Evolutionary conservation across 1,140 invertebrate species (phyloP).

Genomic region (Drosophila pandora): DNA sequence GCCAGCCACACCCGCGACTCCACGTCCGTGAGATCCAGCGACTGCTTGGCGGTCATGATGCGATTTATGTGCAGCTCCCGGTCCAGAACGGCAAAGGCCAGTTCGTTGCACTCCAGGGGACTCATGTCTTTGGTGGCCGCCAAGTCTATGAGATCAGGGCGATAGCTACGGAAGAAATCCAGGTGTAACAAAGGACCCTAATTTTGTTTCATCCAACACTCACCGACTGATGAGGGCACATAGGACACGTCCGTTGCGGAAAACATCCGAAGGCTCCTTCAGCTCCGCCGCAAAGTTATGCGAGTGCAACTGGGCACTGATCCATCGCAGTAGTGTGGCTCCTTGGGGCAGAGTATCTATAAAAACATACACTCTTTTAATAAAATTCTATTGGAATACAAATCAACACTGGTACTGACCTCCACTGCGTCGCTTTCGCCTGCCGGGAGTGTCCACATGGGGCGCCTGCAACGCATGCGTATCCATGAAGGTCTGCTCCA

Average conservation of each 20-base stretch:
- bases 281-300: constrained; percentile 69
- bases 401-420: constrained; percentile 42
- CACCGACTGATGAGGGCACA: constrained; percentile 81
- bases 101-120: constrained; percentile 89
- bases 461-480: constrained; percentile 66
- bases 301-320: constrained; percentile 67
- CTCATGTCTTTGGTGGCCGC: constrained; percentile 87
- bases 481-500: constrained; percentile 85
- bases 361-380: neutral
- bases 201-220: neutral
- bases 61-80: constrained; percentile 89
- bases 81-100: constrained; percentile 92
- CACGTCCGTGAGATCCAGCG: constrained; percentile 88
- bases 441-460: constrained; percentile 67
- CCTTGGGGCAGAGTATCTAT: constrained; percentile 69
- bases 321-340: constrained; percentile 73
- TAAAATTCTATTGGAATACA: neutral
- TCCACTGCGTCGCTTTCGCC: constrained; percentile 76
- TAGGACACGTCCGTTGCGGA: constrained; percentile 77
- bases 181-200: neutral
- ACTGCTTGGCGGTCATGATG: constrained; percentile 93
- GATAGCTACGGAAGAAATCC: constrained; percentile 86
- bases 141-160: constrained; percentile 94
- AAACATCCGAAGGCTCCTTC: constrained; percentile 79
- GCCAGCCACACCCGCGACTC: constrained; percentile 91